A percentile compares a stretch with the other conserved stretches of the same genome.
Conservation (phyloP, 2,888 invertebrate species). For the Pterobdella sp. region DNA sequence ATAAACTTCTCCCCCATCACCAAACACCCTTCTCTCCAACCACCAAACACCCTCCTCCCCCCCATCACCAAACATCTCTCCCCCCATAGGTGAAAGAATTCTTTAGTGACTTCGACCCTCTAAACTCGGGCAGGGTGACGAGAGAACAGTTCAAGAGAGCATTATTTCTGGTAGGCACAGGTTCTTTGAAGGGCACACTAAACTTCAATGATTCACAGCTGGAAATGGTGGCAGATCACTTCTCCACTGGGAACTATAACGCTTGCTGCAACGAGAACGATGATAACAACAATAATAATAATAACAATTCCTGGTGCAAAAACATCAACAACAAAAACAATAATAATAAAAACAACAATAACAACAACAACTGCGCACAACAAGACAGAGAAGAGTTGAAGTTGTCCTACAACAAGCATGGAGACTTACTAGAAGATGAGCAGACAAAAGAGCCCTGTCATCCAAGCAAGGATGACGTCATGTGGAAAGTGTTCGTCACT, state of each 20-base stretch:
- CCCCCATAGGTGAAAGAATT: constrained; percentile 49
- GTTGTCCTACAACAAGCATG: no score
- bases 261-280: background rate
- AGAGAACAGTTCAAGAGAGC: constrained; percentile 48
- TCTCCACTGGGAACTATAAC: no score
- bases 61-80: no score
- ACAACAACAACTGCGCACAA: background rate
- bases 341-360: background rate
- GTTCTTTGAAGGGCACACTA: constrained; percentile 46
- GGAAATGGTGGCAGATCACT: constrained; percentile 43
- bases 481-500: constrained; percentile 47
- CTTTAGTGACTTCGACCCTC: constrained; percentile 50
- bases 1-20: no score
- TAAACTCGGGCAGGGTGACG: constrained; percentile 48
- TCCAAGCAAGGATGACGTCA: constrained; percentile 41
- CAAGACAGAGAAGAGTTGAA: no score
- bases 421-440: no score
- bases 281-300: background rate
- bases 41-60: no score
- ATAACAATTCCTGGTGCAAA: no score
- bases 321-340: background rate
- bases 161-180: constrained; percentile 46
- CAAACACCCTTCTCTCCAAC: no score
- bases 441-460: no score
- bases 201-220: constrained; percentile 47